Base-by-base conservation (phyloP, 1,140 invertebrate species). In the Caenorhabditis remanei region DNA sequence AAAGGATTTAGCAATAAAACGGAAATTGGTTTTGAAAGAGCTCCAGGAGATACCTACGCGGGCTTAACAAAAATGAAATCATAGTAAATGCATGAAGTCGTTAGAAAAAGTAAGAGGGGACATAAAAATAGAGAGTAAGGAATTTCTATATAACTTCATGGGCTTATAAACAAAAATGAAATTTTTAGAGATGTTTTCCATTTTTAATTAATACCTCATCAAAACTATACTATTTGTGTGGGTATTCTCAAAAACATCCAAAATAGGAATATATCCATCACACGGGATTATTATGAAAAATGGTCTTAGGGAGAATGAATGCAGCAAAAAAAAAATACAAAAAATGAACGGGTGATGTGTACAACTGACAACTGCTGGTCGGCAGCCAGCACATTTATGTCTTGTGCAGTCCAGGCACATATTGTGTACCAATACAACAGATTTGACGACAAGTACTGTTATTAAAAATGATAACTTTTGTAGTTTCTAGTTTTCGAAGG, bases 361-460 rank as follows among this genome's bases (percentile, higher is more conserved):
- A 50, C 19, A 79, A 50, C 46, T n/a, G 46, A 79, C 53, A 46
- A 79, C 71, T 41, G 40, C 2, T 24, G 19, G n/a, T 46, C 67
- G 13, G 43, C 41, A 46, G 71, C 46, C 71, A 50, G 71, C 71
- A 79, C 71, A 79, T 50, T 50, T 79, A 14, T 50, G 71, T 21
- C n/a, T 79, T 79, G 71, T 79, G 71, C 43, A 19, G 40, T 71
- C n/a, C 63, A 65, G 41, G 7, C 71, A 11, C n/a, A 21, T 2
- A 50, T 50, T 79, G 43, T 46, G 71, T 50, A 50, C 71, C 8
- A 21, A 43, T 32, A 50, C 71, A 79, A 3, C 71, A 40, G 7
- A 79, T 79, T 79, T 50, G 71, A 79, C 71, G 71, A 48, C 71
- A 79, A 43, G 46, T 71, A 43, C 65, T 71, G 65, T 71, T 71